phyloP scores from a whole-genome alignment of 2,113 vertebrate species.

The Erythrocercus mccallii region DNA sequence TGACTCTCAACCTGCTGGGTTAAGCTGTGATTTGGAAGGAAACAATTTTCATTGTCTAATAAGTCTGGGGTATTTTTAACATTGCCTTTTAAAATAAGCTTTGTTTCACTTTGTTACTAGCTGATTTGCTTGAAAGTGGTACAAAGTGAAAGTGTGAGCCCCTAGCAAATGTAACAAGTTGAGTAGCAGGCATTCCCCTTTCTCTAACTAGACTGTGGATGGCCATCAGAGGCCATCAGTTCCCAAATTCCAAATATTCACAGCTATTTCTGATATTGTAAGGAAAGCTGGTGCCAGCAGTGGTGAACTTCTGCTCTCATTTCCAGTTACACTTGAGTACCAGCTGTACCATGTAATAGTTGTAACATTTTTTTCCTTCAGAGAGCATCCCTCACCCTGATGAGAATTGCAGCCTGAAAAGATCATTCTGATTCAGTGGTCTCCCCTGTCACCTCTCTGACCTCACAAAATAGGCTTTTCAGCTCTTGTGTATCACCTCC shows the following conservation, averaged over 20 bases:
- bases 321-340: background rate
- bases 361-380: background rate
- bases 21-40: background rate
- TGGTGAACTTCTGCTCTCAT: background rate
- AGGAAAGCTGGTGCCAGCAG: background rate
- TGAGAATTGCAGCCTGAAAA: constrained; percentile 10
- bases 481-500: constrained; percentile 7
- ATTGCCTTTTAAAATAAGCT: background rate
- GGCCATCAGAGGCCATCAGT: background rate
- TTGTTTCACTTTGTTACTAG: background rate
- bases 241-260: background rate
- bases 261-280: background rate
- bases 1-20: background rate
- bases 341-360: background rate
- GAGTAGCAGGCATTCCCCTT: background rate
- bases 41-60: background rate
- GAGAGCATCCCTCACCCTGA: background rate
- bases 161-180: background rate
- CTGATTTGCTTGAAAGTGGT: background rate
- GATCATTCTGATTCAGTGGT: constrained; percentile 2
- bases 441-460: constrained; percentile 8
- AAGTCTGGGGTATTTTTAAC: background rate
- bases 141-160: background rate
- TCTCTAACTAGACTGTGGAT: background rate
- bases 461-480: constrained; percentile 19